Evolutionary conservation across 1,140 invertebrate species (phyloP), one percentile per base, ranked within the genome.

Genomic region (Aphelenchoides besseyi): DNA sequence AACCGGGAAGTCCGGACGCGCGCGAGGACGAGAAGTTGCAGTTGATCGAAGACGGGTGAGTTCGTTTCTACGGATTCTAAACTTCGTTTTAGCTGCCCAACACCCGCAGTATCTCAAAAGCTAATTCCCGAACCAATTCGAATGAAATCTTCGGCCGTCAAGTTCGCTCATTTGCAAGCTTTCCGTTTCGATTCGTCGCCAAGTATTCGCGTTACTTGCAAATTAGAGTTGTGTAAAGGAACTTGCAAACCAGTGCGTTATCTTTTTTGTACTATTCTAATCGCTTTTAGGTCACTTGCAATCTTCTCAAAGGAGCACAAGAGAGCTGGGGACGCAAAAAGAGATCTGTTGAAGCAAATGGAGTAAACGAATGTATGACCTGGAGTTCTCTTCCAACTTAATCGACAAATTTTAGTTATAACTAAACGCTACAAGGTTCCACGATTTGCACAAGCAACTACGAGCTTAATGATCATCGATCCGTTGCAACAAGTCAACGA

Each of bases 261-360:
- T 18, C 71, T 66, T 30, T n/a, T 3, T 9, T 8, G 66, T n/a
- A 12, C 26, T 8, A 59, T 59, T 59, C 5, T 8, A 59, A 59
- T 18, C 5, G 18, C 18, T 23, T 59, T 77, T 26, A 75, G 74
- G 79, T 70, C 23, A 78, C 69, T 18, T 83, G 82, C 37, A 74
- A 78, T 59, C 54, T 84, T 37, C 63, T 54, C 12, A 77, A 72
- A 41, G 81, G 76, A 61, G 18, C 37, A 5, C 71, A 80, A 70
- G 69, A 83, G 48, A 80, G 77, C 8, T 83, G 80, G 77, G 82
- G 82, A 52, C 71, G 82, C 33, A 83, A 83, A 71, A 85, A 85
- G 71, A 72, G 82, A 12, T 35, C 55, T 16, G 26, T 54, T 53
- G 64, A 12, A 18, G 28, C 5, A 57, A 3, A 5, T 12, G 5